Evolutionary conservation across 2,113 vertebrate species (phyloP).

Genomic region (Plestiodon gilberti): DNA sequence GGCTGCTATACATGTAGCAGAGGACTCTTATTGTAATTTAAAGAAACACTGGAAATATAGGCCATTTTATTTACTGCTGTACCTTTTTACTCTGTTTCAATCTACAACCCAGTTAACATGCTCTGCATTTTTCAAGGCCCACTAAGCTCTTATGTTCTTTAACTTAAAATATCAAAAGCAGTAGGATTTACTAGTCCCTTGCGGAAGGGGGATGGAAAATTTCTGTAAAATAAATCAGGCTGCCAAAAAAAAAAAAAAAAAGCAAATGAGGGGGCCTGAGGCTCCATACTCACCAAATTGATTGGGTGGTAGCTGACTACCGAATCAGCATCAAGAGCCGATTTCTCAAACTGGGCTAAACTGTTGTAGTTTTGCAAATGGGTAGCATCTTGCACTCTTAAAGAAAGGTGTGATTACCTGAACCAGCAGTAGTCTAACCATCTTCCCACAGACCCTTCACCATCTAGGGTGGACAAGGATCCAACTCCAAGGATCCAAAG

Average conservation of each 20-base stretch:
- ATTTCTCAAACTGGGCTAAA: neutral
- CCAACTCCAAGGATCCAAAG: too few species aligned
- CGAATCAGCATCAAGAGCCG: neutral
- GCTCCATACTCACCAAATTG: neutral
- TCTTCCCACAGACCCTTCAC: neutral
- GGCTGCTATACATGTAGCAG: neutral
- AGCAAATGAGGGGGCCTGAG: neutral
- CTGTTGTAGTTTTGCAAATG: neutral
- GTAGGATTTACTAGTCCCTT: neutral
- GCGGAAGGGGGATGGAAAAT: neutral
- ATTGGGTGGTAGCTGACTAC: neutral
- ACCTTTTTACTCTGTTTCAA: conserved; percentile 2
- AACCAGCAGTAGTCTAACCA: neutral
- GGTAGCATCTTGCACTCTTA: neutral
- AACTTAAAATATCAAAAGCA: conserved; percentile 26
- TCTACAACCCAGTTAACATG: neutral
- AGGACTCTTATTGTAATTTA: neutral
- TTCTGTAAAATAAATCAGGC: neutral
- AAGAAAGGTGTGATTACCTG: neutral
- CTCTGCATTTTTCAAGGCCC: conserved; percentile 32
- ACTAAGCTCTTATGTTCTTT: conserved; percentile 2
- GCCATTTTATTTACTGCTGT: neutral
- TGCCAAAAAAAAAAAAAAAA: too few species aligned
- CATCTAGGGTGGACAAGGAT: neutral
- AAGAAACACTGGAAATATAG: neutral